Percentiles rank a stretch among this genome's conserved stretches.
phyloP scores from a whole-genome alignment of 2,888 invertebrate genomes.

The Chaetoderma sp. region DNA sequence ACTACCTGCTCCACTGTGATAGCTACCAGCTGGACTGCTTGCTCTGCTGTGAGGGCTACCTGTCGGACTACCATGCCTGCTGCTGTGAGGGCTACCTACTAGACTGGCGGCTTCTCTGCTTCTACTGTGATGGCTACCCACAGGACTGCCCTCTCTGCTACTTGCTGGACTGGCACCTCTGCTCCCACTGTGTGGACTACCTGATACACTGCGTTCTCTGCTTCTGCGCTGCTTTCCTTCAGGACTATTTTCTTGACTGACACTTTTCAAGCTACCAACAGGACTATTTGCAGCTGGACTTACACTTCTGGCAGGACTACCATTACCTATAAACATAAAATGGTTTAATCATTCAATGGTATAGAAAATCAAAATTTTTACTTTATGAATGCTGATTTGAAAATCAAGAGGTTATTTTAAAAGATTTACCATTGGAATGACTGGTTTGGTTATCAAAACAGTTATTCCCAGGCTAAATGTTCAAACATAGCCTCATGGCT shows the following conservation, averaged over 20 bases:
- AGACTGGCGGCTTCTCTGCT: constrained; percentile 12
- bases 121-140: background rate
- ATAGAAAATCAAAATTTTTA: no score
- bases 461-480: no score
- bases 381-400: no score
- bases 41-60: constrained; percentile 20
- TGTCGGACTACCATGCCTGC: constrained; percentile 9
- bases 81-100: constrained; percentile 8
- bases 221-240: background rate
- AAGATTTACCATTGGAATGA: no score
- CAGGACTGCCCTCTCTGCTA: background rate
- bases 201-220: background rate
- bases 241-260: background rate
- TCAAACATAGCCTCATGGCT: no score
- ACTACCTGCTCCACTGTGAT: background rate
- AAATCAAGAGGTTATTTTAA: no score
- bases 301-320: constrained; percentile 28
- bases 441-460: no score
- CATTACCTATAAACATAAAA: no score
- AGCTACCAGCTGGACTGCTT: constrained; percentile 25
- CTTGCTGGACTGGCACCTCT: background rate
- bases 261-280: constrained; percentile 16
- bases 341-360: no score
- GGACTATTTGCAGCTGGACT: constrained; percentile 23
- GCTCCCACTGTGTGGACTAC: constrained; percentile 3